These are phyloP conservation scores for Argynnis bischoffii DNA, from an alignment of 2,888 invertebrate species.

Conservation along the genomic window DNA sequence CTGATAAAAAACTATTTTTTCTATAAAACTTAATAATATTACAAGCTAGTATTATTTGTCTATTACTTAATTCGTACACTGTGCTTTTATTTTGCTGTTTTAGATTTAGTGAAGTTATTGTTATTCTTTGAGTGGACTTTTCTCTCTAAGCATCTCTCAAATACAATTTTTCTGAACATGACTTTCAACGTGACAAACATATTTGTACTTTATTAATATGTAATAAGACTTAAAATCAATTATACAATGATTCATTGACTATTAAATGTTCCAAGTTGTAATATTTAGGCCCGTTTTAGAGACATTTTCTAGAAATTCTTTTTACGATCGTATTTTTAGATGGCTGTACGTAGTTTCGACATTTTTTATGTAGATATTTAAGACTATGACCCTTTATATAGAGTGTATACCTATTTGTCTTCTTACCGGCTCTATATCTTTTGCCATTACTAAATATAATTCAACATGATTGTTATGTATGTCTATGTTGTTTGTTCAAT, in stretches of 20 bases:
- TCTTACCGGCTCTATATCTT: slow-evolving; percentile 8
- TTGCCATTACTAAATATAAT: not conserved
- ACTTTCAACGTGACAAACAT: slow-evolving; percentile 2
- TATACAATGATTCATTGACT: slow-evolving; percentile 7
- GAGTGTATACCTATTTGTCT: slow-evolving; percentile 31
- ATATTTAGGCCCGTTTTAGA: not conserved
- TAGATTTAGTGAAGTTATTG: slow-evolving; percentile 1
- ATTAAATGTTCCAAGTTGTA: slow-evolving; percentile 8
- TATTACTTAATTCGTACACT: not conserved
- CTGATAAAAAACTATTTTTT: slow-evolving; percentile 7
- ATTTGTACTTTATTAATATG: not conserved
- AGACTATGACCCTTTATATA: slow-evolving; percentile 51
- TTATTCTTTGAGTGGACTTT: slow-evolving; percentile 2
- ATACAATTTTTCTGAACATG: slow-evolving; percentile 1
- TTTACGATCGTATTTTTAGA: slow-evolving; percentile 65
- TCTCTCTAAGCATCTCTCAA: not conserved
- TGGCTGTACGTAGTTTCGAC: slow-evolving; percentile 64
- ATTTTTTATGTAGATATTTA: slow-evolving; percentile 52
- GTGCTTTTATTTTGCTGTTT: not conserved
- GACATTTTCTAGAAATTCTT: slow-evolving; percentile 22
- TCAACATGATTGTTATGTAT: too few species aligned
- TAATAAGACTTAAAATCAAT: not conserved
- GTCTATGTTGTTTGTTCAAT: too few species aligned
- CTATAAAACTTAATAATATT: not conserved
- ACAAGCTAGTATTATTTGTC: slow-evolving; percentile 6